These are phyloP conservation scores for Falco cherrug DNA, from an alignment of 2,797 vertebrate species.

Conservation along the genomic window DNA sequence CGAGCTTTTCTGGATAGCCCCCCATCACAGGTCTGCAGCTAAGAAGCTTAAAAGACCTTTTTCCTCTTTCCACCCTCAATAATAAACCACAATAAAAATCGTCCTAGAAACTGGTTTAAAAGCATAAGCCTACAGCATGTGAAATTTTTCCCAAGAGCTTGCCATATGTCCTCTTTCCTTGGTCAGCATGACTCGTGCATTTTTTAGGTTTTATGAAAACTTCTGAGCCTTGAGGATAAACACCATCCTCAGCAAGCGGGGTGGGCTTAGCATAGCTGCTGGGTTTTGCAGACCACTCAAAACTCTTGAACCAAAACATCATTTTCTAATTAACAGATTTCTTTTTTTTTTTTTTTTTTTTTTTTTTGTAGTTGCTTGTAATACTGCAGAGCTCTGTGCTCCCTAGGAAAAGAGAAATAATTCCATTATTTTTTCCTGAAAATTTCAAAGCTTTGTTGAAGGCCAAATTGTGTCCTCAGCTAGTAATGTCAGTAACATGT, in stretches of 20 bases:
- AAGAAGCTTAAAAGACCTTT: not conserved
- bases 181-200: fast-evolving
- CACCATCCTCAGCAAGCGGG: not conserved
- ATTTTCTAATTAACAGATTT: not conserved
- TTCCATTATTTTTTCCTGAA: not conserved
- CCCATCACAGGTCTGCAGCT: not conserved
- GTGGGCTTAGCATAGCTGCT: not conserved
- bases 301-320: not conserved
- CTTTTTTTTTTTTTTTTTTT: not conserved
- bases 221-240: not conserved
- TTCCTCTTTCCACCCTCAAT: not conserved
- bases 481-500: not conserved
- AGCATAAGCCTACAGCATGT: not conserved
- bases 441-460: not conserved
- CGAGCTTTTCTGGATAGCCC: not conserved
- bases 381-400: not conserved
- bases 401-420: not conserved
- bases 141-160: not conserved
- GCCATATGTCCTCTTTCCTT: not conserved
- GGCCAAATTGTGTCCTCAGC: not conserved
- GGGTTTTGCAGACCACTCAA: not conserved
- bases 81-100: not conserved
- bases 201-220: not conserved
- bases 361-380: not conserved
- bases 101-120: not conserved